Evolutionary conservation across 2,888 invertebrate genomes (phyloP).

Genomic region (Sarcophaga subvicina): DNA sequence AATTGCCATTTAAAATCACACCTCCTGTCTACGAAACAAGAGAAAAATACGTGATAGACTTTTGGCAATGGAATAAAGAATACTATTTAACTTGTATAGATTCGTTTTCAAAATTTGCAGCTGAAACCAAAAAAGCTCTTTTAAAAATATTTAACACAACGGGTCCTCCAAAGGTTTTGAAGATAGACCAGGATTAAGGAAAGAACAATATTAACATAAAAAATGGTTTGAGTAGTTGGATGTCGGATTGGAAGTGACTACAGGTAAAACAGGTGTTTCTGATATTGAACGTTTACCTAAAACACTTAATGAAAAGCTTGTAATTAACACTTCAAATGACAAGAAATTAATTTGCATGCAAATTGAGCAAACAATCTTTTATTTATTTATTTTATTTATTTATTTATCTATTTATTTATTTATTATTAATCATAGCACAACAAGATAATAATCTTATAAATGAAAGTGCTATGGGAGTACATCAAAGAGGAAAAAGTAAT

Average conservation of each 20-base stretch:
- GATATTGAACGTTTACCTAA: conserved; percentile 64
- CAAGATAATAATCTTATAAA: too few relatives aligned
- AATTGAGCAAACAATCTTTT: conserved; percentile 39
- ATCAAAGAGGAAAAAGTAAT: too few relatives aligned
- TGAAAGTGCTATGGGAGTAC: too few relatives aligned
- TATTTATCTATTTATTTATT: too few relatives aligned
- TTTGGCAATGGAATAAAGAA: too few relatives aligned
- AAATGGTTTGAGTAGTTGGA: conserved; percentile 54
- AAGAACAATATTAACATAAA: neutral
- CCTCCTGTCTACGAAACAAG: neutral
- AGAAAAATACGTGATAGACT: neutral
- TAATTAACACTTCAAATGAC: conserved; percentile 25
- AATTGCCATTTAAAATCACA: conserved; percentile 21
- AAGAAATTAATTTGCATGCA: conserved; percentile 28
- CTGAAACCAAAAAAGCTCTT: conserved; percentile 42
- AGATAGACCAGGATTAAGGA: too few relatives aligned
- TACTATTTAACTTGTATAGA: too few relatives aligned
- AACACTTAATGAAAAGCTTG: conserved; percentile 60
- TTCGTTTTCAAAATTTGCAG: neutral
- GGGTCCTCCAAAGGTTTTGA: too few relatives aligned
- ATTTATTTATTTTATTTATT: too few relatives aligned
- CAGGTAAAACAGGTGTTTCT: conserved; percentile 54
- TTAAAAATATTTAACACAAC: too few relatives aligned
- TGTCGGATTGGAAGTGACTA: conserved; percentile 54
- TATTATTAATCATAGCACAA: too few relatives aligned